Evolutionary conservation across 92 coral and sea anemone species (phyloP).

Genomic region (Zoanthus solanderi): DNA sequence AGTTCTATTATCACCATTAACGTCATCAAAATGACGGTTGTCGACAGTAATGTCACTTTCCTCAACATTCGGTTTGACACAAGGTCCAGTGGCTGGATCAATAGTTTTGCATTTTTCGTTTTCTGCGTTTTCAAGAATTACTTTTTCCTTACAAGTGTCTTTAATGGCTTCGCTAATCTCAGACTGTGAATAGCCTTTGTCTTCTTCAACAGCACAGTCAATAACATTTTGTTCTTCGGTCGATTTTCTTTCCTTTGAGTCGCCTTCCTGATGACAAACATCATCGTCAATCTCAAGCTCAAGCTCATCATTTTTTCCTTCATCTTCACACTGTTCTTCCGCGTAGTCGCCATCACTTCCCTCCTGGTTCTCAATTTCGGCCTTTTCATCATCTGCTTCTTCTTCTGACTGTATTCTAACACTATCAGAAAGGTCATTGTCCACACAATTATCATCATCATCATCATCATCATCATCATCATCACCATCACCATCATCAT

Average conservation of each 20-base stretch:
- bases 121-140: neutral
- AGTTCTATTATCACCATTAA: constrained; percentile 1
- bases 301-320: neutral
- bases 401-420: constrained; percentile 11
- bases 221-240: neutral
- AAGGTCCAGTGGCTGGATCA: neutral
- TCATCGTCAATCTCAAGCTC: neutral
- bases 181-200: neutral
- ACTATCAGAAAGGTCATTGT: neutral
- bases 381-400: neutral
- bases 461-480: neutral
- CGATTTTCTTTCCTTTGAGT: neutral
- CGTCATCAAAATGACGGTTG: neutral
- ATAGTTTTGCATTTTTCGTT: neutral
- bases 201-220: neutral
- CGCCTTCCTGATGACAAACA: neutral
- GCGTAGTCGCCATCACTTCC: neutral
- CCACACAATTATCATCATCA: neutral
- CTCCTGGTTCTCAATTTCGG: neutral
- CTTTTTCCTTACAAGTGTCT: neutral
- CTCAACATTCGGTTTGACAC: neutral
- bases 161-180: neutral
- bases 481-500: neutral
- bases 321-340: neutral
- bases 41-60: neutral